These are phyloP conservation scores for Eucera pruinosa DNA, from an alignment of 2,888 invertebrate species.

Conservation along the genomic window DNA sequence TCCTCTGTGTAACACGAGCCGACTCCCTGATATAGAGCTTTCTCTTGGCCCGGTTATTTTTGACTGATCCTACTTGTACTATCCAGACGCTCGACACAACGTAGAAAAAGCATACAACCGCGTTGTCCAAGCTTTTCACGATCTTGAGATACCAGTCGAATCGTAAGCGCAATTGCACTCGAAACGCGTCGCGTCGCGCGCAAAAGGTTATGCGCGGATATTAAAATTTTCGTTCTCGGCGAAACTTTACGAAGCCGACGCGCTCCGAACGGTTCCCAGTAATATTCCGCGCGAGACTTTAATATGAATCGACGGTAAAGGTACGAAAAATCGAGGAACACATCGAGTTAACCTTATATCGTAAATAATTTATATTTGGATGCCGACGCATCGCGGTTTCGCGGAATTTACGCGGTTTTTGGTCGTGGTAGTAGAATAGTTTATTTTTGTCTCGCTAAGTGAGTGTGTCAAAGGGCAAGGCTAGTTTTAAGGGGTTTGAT, in stretches of 20 bases:
- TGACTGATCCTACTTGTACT: slow-evolving; percentile 60
- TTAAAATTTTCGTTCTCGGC: background rate
- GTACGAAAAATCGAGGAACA: background rate
- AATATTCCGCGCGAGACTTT: too few species aligned
- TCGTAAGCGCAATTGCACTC: slow-evolving; percentile 12
- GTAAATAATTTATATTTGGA: slow-evolving; percentile 19
- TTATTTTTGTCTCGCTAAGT: slow-evolving; percentile 73
- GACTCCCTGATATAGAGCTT: slow-evolving; percentile 83
- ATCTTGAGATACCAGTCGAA: slow-evolving; percentile 45
- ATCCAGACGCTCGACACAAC: slow-evolving; percentile 51
- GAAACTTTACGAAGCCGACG: background rate
- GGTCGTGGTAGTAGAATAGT: slow-evolving; percentile 54
- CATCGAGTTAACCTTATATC: slow-evolving; percentile 29
- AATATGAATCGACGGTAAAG: too few species aligned
- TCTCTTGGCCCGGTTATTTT: slow-evolving; percentile 80
- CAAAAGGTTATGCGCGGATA: slow-evolving; percentile 50
- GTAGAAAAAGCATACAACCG: slow-evolving; percentile 56
- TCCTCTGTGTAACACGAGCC: slow-evolving; percentile 79
- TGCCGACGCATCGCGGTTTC: slow-evolving; percentile 33
- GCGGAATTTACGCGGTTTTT: slow-evolving; percentile 41
- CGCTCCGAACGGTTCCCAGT: too few species aligned
- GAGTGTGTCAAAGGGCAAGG: slow-evolving; percentile 83
- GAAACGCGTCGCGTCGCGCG: background rate
- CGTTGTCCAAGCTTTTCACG: slow-evolving; percentile 55
- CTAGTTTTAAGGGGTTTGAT: slow-evolving; percentile 72